Percentiles rank a stretch among this genome's conserved stretches.
Conservation (phyloP, 2,113 vertebrate species). For the Odocoileus virginianus region DNA sequence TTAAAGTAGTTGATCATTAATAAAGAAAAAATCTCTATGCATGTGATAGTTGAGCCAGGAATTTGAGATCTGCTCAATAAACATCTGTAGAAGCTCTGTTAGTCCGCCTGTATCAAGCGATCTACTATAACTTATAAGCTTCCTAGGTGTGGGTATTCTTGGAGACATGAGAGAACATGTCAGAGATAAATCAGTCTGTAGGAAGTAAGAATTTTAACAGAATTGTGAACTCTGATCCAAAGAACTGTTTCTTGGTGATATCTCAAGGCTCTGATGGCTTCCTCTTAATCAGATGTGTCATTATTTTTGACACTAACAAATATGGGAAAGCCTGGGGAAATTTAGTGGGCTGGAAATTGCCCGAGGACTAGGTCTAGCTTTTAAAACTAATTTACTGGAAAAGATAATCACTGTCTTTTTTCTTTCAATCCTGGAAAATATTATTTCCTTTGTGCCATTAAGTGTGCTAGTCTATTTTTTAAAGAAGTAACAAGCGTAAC, state of each 20-base stretch:
- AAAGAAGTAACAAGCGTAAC: background rate
- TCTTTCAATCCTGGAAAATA: background rate
- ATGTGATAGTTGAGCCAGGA: background rate
- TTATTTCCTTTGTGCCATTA: background rate
- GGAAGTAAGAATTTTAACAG: background rate
- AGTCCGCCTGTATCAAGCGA: background rate
- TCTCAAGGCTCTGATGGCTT: background rate
- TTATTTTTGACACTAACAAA: constrained; percentile 17
- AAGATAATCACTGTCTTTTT: background rate
- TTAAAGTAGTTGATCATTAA: background rate
- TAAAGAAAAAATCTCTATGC: background rate
- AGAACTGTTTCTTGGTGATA: background rate
- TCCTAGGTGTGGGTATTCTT: background rate
- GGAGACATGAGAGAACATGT: background rate
- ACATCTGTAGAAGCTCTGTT: background rate
- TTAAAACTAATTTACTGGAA: background rate
- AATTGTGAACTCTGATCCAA: background rate
- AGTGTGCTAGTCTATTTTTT: background rate
- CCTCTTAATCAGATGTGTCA: background rate
- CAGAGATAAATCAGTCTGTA: background rate
- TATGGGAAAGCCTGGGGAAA: background rate
- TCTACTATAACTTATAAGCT: background rate
- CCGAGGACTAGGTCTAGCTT: background rate
- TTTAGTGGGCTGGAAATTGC: background rate
- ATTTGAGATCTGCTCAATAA: background rate